Percentiles rank a stretch among this genome's conserved stretches.
Conservation (phyloP, 2,797 vertebrate species). For the Sebastes aleutianus region DNA sequence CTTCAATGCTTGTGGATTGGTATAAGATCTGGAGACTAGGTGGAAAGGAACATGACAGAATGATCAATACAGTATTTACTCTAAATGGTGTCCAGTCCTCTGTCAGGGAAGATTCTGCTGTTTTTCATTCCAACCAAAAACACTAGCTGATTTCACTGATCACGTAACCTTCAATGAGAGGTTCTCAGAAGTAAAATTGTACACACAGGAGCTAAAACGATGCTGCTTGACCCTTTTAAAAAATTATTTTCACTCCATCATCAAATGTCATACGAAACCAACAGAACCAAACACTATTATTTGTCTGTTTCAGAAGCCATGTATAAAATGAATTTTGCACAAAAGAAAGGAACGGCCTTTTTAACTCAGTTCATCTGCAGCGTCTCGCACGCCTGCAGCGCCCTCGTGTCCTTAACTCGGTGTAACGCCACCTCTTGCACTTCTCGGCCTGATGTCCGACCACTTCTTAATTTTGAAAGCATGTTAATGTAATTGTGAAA, state of each 20-base stretch:
- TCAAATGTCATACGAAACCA: background rate
- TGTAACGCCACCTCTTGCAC: slow-evolving; percentile 15
- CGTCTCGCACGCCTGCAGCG: background rate
- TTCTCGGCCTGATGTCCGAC: slow-evolving; percentile 4
- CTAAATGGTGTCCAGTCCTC: background rate
- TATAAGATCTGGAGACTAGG: slow-evolving; percentile 12
- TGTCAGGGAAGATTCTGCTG: slow-evolving; percentile 4
- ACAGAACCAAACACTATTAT: background rate
- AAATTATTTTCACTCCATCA: background rate
- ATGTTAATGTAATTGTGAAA: background rate
- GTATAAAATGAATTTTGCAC: slow-evolving; percentile 44
- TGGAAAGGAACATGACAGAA: background rate
- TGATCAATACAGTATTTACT: background rate
- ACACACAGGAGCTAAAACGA: background rate
- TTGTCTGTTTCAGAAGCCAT: slow-evolving; percentile 11
- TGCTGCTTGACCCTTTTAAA: slow-evolving; percentile 8
- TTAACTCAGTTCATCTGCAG: slow-evolving; percentile 5
- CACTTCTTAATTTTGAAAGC: background rate
- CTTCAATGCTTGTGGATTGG: slow-evolving; percentile 37
- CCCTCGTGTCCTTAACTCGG: slow-evolving; percentile 12
- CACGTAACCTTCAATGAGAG: background rate
- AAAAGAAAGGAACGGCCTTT: slow-evolving; percentile 27
- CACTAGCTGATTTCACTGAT: background rate
- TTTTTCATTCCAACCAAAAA: slow-evolving; percentile 33
- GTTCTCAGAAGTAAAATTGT: background rate